Evolutionary conservation across 2,113 vertebrate genomes (phyloP).

Genomic region (Chaenocephalus aceratus): DNA sequence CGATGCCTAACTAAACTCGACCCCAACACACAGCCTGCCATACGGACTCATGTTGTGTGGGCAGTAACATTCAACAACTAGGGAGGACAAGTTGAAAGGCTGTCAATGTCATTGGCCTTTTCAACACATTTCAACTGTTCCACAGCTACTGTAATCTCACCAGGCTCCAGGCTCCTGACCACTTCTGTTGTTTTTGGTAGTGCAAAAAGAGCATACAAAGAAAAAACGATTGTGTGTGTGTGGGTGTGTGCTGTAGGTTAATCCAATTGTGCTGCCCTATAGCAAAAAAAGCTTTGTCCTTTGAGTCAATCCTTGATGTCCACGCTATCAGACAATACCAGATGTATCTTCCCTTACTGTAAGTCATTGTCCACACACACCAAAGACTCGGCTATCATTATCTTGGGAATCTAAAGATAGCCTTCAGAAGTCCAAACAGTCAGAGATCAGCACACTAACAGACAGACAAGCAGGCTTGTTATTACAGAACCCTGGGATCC

Average conservation of each 20-base stretch:
- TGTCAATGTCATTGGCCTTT: background rate
- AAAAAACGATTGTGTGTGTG: constrained; percentile 11
- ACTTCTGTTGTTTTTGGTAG: background rate
- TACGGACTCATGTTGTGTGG: background rate
- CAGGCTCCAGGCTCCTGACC: background rate
- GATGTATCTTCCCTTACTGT: constrained; percentile 16
- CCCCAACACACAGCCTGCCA: too few relatives aligned
- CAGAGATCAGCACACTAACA: constrained; percentile 50
- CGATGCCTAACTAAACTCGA: background rate
- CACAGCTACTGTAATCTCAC: constrained; percentile 2
- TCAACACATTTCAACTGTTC: background rate
- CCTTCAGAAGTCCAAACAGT: constrained; percentile 34
- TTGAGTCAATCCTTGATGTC: constrained; percentile 21
- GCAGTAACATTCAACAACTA: background rate
- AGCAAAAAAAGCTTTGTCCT: constrained; percentile 31
- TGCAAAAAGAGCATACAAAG: constrained; percentile 2
- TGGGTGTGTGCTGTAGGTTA: constrained; percentile 31
- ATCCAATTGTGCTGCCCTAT: constrained; percentile 43
- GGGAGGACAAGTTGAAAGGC: background rate
- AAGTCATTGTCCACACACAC: constrained; percentile 40
- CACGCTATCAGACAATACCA: constrained; percentile 42
- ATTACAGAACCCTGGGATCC: constrained; percentile 42
- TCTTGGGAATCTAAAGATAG: constrained; percentile 70
- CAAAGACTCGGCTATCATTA: constrained; percentile 44
- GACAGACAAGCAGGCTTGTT: constrained; percentile 47